Evolutionary conservation across 1,140 invertebrate species (phyloP).

Genomic region (Sinonovacula constricta): DNA sequence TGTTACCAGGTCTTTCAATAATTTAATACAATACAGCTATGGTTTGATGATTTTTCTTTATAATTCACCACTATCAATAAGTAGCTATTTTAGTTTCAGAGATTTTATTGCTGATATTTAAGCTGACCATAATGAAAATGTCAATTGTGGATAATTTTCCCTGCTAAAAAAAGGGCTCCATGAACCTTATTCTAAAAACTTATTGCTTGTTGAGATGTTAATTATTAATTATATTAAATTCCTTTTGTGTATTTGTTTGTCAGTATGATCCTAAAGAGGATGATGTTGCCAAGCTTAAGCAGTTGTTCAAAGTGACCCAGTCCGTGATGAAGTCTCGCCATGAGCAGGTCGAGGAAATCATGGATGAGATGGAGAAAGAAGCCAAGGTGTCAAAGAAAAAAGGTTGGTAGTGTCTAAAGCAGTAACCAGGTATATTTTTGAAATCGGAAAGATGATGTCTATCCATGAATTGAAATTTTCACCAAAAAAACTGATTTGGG

Average conservation of each 20-base stretch:
- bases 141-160: background rate
- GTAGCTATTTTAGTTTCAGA: background rate
- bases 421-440: no score
- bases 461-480: no score
- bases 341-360: conserved; percentile 63
- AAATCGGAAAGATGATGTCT: no score
- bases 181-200: background rate
- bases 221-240: background rate
- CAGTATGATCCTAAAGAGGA: conserved; percentile 68
- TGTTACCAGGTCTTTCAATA: no score
- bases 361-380: conserved; percentile 66
- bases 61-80: no score
- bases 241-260: background rate
- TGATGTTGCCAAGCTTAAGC: conserved; percentile 65
- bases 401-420: conserved; percentile 58
- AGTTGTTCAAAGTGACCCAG: conserved; percentile 71
- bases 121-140: background rate
- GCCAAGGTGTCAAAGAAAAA: conserved; percentile 59
- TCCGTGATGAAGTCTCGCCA: conserved; percentile 67
- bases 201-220: background rate
- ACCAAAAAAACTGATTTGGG: no score
- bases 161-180: background rate
- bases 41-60: no score
- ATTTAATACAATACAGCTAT: no score
- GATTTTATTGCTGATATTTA: background rate